These are phyloP conservation scores for Pseudomugil tenellus DNA, from an alignment of 2,797 vertebrate species.

Conservation along the genomic window DNA sequence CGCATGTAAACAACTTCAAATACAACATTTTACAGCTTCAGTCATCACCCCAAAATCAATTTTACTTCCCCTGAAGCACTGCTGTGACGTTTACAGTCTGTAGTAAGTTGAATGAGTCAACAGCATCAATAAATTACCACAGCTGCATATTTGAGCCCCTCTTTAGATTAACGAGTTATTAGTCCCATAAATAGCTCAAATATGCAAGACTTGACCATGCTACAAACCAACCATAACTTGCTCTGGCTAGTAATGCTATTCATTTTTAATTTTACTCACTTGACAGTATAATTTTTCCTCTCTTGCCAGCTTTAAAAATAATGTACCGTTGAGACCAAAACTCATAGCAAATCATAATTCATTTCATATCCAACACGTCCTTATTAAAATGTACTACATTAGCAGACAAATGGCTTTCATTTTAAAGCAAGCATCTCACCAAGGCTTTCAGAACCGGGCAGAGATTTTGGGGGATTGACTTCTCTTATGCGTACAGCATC, in stretches of 20 bases:
- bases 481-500: constrained; percentile 22
- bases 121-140: neutral
- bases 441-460: constrained; percentile 14
- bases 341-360: neutral
- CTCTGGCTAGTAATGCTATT: neutral
- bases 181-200: neutral
- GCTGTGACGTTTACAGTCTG: neutral
- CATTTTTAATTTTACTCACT: neutral
- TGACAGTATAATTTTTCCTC: neutral
- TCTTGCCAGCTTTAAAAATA: neutral
- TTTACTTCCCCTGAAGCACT: neutral
- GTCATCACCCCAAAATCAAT: neutral
- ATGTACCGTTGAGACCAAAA: neutral
- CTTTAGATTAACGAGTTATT: neutral
- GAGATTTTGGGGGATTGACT: constrained; percentile 31
- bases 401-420: neutral
- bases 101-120: neutral
- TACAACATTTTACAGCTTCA: neutral
- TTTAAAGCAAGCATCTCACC: constrained; percentile 45
- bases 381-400: neutral
- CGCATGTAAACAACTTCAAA: neutral
- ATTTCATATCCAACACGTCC: constrained; percentile 10
- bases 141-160: neutral
- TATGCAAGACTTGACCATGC: neutral
- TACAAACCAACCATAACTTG: neutral